Conservation (phyloP, 1,140 invertebrate species). For the Pachypeltis micranthus region DNA sequence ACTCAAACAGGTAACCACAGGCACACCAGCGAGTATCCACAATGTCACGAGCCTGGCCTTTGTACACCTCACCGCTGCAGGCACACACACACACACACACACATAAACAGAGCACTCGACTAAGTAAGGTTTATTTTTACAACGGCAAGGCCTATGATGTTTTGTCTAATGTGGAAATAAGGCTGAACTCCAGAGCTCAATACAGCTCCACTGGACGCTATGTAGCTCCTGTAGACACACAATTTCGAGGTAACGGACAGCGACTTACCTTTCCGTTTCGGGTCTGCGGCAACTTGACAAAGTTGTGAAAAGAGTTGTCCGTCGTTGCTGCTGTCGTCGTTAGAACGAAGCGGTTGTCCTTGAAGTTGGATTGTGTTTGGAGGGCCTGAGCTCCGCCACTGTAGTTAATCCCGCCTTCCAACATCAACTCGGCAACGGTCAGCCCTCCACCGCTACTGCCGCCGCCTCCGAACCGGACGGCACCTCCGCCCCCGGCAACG, state of each 20-base stretch:
- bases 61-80: not conserved
- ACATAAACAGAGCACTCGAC: not conserved
- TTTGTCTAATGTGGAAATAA: too few relatives aligned
- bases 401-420: not conserved
- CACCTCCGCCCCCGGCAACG: not conserved
- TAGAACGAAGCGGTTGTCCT: not conserved
- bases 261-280: not conserved
- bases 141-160: not conserved
- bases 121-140: not conserved
- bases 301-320: not conserved
- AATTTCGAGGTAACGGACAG: not conserved
- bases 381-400: not conserved
- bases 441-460: too few relatives aligned
- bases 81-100: not conserved
- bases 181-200: too few relatives aligned
- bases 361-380: not conserved
- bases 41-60: not conserved
- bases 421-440: not conserved
- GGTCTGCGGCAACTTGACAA: not conserved
- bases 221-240: not conserved
- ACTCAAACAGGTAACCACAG: too few relatives aligned
- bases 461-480: not conserved
- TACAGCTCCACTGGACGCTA: not conserved
- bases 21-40: too few relatives aligned
- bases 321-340: not conserved